Conservation (phyloP, 2,888 invertebrate genomes). For the Ormyrus labotus region DNA sequence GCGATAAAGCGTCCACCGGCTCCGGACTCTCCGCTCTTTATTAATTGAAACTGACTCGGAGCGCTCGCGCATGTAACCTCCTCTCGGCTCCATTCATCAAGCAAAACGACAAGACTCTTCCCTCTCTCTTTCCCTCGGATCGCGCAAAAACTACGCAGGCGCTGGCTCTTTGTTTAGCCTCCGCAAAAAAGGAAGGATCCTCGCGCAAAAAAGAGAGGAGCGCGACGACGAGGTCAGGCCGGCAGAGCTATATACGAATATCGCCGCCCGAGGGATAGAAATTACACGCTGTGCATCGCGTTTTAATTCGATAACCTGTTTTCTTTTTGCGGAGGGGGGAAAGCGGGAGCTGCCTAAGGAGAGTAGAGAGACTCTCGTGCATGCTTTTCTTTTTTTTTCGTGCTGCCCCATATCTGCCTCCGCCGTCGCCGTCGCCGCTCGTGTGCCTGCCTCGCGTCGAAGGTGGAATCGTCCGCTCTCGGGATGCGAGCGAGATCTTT, state of each 20-base stretch:
- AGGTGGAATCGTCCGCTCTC: not conserved
- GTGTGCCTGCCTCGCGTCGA: not conserved
- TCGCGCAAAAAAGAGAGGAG: not conserved
- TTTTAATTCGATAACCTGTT: slow-evolving; percentile 74
- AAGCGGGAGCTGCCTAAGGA: slow-evolving; percentile 27
- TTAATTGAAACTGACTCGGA: no score
- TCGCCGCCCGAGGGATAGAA: slow-evolving; percentile 66
- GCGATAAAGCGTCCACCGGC: no score
- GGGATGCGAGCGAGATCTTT: not conserved
- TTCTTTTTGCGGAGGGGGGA: slow-evolving; percentile 63
- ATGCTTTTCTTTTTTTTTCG: no score
- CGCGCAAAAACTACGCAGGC: no score
- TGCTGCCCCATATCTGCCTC: no score
- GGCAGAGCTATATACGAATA: slow-evolving; percentile 32
- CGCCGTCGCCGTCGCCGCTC: not conserved
- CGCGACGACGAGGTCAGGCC: slow-evolving; percentile 20
- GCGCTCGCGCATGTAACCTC: no score
- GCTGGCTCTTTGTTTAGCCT: no score
- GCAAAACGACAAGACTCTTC: not conserved
- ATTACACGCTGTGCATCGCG: slow-evolving; percentile 65
- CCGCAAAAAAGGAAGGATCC: no score
- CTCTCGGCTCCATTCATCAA: not conserved
- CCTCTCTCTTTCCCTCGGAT: slow-evolving; percentile 7
- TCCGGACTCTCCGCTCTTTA: no score
- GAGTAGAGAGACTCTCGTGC: no score